Evolutionary conservation across 2,888 invertebrate species (phyloP), one percentile per base, ranked within the genome.

Genomic region (Tubiluchus corallicola): DNA sequence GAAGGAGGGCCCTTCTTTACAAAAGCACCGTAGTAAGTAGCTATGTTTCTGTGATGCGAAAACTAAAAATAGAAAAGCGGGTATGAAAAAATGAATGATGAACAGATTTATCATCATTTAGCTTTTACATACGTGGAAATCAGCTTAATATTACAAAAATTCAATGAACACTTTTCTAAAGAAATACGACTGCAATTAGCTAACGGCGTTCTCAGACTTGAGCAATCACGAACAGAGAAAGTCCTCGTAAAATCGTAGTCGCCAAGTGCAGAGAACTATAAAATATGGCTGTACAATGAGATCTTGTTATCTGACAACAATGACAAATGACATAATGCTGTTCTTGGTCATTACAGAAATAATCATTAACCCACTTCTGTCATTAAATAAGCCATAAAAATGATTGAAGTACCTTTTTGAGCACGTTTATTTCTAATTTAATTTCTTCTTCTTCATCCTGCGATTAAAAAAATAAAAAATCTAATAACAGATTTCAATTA

Each of bases 21-120:
- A 69, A 99, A 99, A 58, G 98, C 98, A 54, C 98, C 98, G 72
- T 96, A 99, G 68, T 99, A 99, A 48, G 96, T 99, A 53, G 98
- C 98, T 62, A 99, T 98, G 70, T 99, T 99, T 60, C 94, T 80
- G 70, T 98, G 96, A 71, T 92, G 87, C 50, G 90, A 92, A 71
- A 85, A 92, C 74, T 85, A 57, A n/a, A 65, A 58, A 49, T 45
- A 9, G 13, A 13, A 4, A 49, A 61, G 56, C 37, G 62, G 61
- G 53, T 56, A 63, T 60, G 61, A 57, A 37, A 59, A 53, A 17
- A 44, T 43, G 43, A 18, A 44, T 20, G 16, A 46, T 21, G 45
- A 21, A n/a, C n/a, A n/a, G n/a, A n/a, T n/a, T n/a, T n/a, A n/a
- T n/a, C n/a, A n/a, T n/a, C n/a, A n/a, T n/a, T n/a, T n/a, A n/a